These are phyloP conservation scores for Mormyrus iriodes DNA, from an alignment of 2,113 vertebrate genomes.

Conservation along the genomic window DNA sequence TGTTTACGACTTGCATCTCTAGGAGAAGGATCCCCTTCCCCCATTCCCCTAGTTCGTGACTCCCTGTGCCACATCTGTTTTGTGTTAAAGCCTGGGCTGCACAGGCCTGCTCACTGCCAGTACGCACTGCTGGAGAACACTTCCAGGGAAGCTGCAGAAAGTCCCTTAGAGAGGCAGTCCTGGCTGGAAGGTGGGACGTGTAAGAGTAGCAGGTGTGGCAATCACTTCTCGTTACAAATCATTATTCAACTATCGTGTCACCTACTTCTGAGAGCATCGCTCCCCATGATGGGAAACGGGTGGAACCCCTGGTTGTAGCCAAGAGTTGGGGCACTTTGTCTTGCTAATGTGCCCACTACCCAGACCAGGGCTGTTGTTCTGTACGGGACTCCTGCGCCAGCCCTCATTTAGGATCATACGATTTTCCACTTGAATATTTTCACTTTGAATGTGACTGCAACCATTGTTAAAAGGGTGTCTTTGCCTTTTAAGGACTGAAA, in stretches of 20 bases:
- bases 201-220: not conserved
- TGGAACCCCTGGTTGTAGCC: not conserved
- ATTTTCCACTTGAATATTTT: not conserved
- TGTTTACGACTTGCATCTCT: constrained; percentile 1
- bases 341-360: not conserved
- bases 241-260: not conserved
- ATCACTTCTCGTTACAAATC: not conserved
- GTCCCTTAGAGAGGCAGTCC: constrained; percentile 9
- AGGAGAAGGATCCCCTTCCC: not conserved
- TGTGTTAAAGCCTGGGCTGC: constrained; percentile 30
- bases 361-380: not conserved
- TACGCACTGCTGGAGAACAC: constrained; percentile 27
- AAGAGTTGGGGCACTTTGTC: not conserved
- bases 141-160: constrained; percentile 24
- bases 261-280: not conserved
- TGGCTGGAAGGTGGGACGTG: not conserved
- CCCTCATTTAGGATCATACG: not conserved
- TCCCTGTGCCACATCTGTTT: constrained; percentile 35
- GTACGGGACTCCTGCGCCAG: not conserved
- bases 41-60: not conserved
- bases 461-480: not conserved
- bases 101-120: constrained; percentile 28
- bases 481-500: not conserved
- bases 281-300: not conserved
- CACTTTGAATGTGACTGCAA: not conserved